phyloP scores from a whole-genome alignment of 2,797 vertebrate genomes.

The Bradypodion pumilum region DNA sequence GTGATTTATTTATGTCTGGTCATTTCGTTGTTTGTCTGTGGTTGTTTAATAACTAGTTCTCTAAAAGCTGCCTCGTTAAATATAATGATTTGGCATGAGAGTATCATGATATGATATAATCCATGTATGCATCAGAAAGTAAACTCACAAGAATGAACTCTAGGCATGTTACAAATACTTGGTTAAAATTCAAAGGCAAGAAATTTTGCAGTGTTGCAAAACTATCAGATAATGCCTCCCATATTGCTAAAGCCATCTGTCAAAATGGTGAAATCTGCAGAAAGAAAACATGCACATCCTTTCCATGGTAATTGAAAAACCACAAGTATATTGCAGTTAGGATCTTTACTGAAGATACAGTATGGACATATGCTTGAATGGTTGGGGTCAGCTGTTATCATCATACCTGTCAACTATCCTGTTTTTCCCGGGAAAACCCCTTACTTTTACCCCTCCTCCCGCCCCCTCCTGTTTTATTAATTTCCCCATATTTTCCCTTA shows the following conservation, averaged over 20 bases:
- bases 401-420: too few relatives aligned
- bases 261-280: neutral
- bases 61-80: too few relatives aligned
- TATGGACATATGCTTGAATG: neutral
- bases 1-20: neutral
- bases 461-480: too few relatives aligned
- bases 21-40: neutral
- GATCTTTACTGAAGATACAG: neutral
- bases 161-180: neutral
- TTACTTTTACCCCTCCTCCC: too few relatives aligned
- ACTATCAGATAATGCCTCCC: neutral
- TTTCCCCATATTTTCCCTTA: too few relatives aligned
- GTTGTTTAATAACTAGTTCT: neutral
- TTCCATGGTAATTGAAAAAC: slow-evolving; percentile 16
- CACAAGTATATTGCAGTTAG: slow-evolving; percentile 7
- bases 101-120: too few relatives aligned
- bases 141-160: neutral
- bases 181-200: neutral
- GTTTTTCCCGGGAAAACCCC: too few relatives aligned
- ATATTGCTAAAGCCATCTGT: neutral
- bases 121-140: neutral
- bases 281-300: neutral
- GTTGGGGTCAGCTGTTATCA: neutral
- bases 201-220: neutral
- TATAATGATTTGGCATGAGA: too few relatives aligned